phyloP scores from a whole-genome alignment of 2,888 invertebrate species.

The Cryptosula pallasiana region DNA sequence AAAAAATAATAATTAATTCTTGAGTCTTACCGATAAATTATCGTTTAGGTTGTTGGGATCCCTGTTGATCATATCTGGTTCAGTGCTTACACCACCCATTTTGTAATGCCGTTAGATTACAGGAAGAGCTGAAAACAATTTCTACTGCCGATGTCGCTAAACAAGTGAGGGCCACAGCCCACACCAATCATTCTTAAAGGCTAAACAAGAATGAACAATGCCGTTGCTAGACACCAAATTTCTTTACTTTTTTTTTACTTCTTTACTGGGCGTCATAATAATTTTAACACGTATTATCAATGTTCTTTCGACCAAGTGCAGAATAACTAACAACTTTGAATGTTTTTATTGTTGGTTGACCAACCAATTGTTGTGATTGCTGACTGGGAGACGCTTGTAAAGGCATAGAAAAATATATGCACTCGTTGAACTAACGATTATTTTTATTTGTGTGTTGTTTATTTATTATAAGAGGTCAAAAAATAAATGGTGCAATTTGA shows the following conservation, averaged over 20 bases:
- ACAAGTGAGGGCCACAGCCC: neutral
- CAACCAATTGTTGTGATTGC: no score
- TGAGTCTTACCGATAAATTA: constrained; percentile 17
- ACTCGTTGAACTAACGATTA: no score
- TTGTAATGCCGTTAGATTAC: neutral
- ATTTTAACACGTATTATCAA: neutral
- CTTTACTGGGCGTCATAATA: neutral
- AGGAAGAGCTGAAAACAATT: neutral
- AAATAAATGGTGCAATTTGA: no score
- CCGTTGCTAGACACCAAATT: neutral
- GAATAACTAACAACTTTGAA: no score
- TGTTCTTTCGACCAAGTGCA: no score
- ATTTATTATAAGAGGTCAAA: no score
- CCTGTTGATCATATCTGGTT: constrained; percentile 23
- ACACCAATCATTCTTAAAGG: neutral
- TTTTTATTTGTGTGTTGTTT: no score
- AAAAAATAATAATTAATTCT: no score
- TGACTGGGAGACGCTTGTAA: no score
- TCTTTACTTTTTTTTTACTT: neutral
- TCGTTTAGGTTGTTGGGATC: constrained; percentile 22
- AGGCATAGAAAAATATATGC: no score
- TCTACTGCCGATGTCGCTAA: neutral
- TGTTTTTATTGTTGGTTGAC: no score
- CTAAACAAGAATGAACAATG: neutral
- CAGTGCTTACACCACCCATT: constrained; percentile 2